Conservation (phyloP, 2,113 vertebrate species). For the Halcyon malimbica region DNA sequence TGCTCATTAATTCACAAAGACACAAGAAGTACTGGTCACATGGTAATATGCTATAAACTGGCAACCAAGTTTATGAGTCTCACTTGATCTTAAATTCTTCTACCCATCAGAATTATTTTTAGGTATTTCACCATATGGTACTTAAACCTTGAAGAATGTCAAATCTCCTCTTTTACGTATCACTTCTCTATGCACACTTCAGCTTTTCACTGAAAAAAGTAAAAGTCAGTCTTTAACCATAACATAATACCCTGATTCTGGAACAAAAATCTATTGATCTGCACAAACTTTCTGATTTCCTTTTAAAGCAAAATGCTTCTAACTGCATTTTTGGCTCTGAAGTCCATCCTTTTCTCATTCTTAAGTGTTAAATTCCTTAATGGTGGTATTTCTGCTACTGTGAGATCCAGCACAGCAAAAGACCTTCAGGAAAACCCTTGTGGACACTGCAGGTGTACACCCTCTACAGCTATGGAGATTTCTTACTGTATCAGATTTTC, state of each 20-base stretch:
- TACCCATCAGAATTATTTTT: neutral
- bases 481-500: neutral
- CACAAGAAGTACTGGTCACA: neutral
- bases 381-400: neutral
- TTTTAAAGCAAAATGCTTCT: neutral
- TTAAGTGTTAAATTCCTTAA: neutral
- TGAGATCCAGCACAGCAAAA: neutral
- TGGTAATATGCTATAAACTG: neutral
- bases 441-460: neutral
- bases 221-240: neutral
- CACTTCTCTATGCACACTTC: neutral
- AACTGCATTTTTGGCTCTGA: neutral
- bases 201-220: neutral
- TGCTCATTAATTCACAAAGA: neutral
- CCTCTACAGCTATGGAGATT: neutral
- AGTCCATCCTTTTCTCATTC: neutral
- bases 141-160: neutral
- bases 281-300: neutral
- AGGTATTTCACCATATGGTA: neutral
- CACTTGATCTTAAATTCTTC: neutral
- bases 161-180: neutral
- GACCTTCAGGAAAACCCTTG: neutral
- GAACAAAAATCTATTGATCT: neutral
- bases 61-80: neutral
- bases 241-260: neutral